A percentile compares a stretch with the other conserved stretches of the same genome.
These are phyloP conservation scores for Thera obeliscata DNA, from an alignment of 2,888 invertebrate species.

Conservation along the genomic window DNA sequence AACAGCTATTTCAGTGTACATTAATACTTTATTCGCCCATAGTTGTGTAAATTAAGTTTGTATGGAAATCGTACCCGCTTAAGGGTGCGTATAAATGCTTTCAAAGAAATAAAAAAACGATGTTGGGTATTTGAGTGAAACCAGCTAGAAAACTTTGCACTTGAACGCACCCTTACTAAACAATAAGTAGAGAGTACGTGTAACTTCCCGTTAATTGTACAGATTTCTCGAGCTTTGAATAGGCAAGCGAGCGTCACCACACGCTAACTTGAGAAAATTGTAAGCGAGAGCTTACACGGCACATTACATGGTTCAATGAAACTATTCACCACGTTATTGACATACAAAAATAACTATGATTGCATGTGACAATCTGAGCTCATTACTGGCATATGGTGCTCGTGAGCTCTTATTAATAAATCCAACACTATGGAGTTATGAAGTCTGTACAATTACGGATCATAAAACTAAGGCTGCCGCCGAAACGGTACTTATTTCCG, in stretches of 20 bases:
- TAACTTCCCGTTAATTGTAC: slow-evolving; percentile 37
- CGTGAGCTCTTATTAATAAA: slow-evolving; percentile 42
- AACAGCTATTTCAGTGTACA: too few species aligned
- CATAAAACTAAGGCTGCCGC: slow-evolving; percentile 41
- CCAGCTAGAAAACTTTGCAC: slow-evolving; percentile 10
- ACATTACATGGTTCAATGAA: slow-evolving; percentile 31
- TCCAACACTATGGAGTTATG: slow-evolving; percentile 39
- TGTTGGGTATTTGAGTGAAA: not conserved
- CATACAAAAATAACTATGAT: slow-evolving; percentile 42
- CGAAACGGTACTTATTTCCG: slow-evolving; percentile 48
- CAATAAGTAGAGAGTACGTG: slow-evolving; percentile 26
- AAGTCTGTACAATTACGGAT: slow-evolving; percentile 43
- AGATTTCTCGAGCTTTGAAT: slow-evolving; percentile 34
- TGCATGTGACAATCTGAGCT: slow-evolving; percentile 40
- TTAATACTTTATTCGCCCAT: too few species aligned
- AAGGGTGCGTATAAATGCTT: slow-evolving; percentile 14
- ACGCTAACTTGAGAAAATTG: slow-evolving; percentile 30
- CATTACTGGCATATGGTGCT: slow-evolving; percentile 39
- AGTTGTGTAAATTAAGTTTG: too few species aligned
- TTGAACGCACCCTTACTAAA: slow-evolving; percentile 26
- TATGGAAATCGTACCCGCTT: not conserved
- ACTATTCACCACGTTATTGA: slow-evolving; percentile 37
- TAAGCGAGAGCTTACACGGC: slow-evolving; percentile 26
- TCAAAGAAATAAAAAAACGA: slow-evolving; percentile 21
- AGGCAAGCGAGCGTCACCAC: slow-evolving; percentile 24